Conservation (phyloP, 1,140 invertebrate genomes). For the Catajapyx aquilonaris region DNA sequence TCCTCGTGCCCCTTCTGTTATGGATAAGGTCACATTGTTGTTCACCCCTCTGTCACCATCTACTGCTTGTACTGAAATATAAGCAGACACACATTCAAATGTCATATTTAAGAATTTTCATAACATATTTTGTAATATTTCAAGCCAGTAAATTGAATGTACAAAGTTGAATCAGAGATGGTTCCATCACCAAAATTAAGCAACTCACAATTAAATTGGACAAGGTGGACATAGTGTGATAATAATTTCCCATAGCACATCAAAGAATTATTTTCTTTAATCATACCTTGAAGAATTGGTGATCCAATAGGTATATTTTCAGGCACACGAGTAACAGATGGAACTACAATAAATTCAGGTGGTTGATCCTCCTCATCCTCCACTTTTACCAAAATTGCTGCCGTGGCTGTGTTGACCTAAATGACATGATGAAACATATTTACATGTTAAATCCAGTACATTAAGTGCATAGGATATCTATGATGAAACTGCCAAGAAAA, state of each 20-base stretch:
- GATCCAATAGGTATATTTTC: conserved; percentile 65
- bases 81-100: conserved; percentile 6
- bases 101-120: background rate
- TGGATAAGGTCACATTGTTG: conserved; percentile 62
- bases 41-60: conserved; percentile 83
- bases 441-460: background rate
- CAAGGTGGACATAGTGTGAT: no score
- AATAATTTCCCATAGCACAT: no score
- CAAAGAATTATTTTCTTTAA: no score
- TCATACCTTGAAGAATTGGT: conserved; percentile 58
- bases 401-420: conserved; percentile 58
- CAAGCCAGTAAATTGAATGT: no score
- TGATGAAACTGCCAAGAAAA: background rate
- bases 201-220: no score
- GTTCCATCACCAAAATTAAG: background rate
- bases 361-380: conserved; percentile 76
- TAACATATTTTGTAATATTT: conserved; percentile 2
- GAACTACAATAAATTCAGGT: conserved; percentile 69
- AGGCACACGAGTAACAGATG: conserved; percentile 62
- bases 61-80: conserved; percentile 51
- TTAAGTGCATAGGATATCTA: background rate
- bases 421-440: conserved; percentile 8
- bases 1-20: conserved; percentile 45
- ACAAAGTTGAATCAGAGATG: no score
- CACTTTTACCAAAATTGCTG: conserved; percentile 66